phyloP scores from a whole-genome alignment of 2,113 vertebrate species.

The Hucho hucho region DNA sequence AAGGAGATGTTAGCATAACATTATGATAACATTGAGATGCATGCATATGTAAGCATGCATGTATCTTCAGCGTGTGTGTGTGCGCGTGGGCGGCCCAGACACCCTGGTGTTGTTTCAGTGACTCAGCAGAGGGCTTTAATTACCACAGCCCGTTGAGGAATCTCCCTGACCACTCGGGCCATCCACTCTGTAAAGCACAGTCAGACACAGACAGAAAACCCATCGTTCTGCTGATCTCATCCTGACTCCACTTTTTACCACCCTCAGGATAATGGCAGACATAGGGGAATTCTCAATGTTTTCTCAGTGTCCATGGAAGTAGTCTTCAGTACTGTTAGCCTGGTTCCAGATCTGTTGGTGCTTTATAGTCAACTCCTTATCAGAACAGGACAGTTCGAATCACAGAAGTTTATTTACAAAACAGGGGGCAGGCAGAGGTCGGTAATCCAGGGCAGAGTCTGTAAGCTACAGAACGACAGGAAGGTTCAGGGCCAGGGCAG shows the following conservation, averaged over 20 bases:
- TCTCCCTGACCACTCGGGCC: constrained; percentile 43
- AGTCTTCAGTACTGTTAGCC: not conserved
- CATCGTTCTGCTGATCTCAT: constrained; percentile 53
- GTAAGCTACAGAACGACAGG: too few species aligned
- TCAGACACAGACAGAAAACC: constrained; percentile 3
- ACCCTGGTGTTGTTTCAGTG: constrained; percentile 53
- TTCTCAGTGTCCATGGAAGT: not conserved
- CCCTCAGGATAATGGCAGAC: constrained; percentile 31
- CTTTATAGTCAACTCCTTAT: too few species aligned
- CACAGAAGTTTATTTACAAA: too few species aligned
- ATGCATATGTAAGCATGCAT: not conserved
- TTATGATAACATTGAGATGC: not conserved
- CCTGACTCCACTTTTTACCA: constrained; percentile 49
- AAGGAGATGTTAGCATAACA: not conserved
- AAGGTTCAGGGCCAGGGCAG: too few species aligned
- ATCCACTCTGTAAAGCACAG: constrained; percentile 8
- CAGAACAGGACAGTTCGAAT: too few species aligned
- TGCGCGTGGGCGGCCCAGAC: constrained; percentile 27
- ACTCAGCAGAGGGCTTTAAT: constrained; percentile 68
- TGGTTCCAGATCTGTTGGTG: too few species aligned
- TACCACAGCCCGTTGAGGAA: constrained; percentile 49
- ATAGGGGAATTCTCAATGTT: constrained; percentile 1
- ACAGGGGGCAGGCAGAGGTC: too few species aligned
- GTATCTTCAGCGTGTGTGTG: not conserved
- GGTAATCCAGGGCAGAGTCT: too few species aligned